Conservation (phyloP, 2,888 invertebrate species). For the Schrankia costaestrigalis region DNA sequence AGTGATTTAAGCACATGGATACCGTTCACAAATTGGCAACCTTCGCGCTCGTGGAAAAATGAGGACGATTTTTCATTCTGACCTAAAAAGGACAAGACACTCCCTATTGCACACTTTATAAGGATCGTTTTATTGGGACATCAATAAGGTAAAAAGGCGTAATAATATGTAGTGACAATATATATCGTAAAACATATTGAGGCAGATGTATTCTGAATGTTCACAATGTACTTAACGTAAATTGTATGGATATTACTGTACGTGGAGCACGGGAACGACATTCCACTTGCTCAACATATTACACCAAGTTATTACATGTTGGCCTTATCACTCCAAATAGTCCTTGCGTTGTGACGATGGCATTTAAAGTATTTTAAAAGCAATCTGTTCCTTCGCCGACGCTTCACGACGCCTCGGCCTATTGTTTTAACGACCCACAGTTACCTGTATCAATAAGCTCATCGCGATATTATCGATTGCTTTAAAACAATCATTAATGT, state of each 20-base stretch:
- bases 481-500: constrained; percentile 4
- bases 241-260: constrained; percentile 11
- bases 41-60: constrained; percentile 31
- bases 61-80: constrained; percentile 34
- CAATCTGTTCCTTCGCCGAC: constrained; percentile 24
- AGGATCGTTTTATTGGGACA: constrained; percentile 25
- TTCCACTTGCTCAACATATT: constrained; percentile 20
- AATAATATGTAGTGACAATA: constrained; percentile 22
- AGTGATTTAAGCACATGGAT: constrained; percentile 35
- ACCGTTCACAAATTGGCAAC: constrained; percentile 37
- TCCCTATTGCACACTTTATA: constrained; percentile 23
- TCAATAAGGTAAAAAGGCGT: constrained; percentile 18
- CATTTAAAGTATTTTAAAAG: constrained; percentile 38
- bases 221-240: constrained; percentile 10
- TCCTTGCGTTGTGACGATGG: constrained; percentile 22
- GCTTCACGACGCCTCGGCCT: constrained; percentile 21
- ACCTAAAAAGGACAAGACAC: constrained; percentile 26
- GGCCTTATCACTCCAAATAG: constrained; percentile 25
- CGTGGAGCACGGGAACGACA: constrained; percentile 9
- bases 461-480: constrained; percentile 10
- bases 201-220: constrained; percentile 10
- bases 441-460: constrained; percentile 36
- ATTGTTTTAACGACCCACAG: constrained; percentile 39
- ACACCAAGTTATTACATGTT: constrained; percentile 18
- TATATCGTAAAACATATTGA: constrained; percentile 15